Conservation (phyloP, 1,140 invertebrate species). For the Latrodectus geometricus region DNA sequence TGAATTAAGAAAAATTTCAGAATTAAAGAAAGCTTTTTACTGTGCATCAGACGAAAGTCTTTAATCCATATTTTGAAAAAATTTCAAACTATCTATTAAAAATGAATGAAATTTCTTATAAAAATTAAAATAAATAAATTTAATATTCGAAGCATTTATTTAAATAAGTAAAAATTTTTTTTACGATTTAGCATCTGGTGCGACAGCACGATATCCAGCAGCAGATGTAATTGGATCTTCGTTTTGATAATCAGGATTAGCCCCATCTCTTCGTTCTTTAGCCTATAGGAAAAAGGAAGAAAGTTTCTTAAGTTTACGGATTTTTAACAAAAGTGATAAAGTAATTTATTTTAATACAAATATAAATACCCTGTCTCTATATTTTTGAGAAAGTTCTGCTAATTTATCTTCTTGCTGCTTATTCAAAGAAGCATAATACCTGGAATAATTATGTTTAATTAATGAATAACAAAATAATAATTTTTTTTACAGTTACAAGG, state of each 20-base stretch:
- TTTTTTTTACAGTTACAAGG: not conserved
- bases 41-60: too few species aligned
- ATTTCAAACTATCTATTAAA: too few species aligned
- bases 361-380: slow-evolving; percentile 77
- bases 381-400: slow-evolving; percentile 94
- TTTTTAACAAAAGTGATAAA: not conserved
- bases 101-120: not conserved
- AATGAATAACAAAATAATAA: not conserved
- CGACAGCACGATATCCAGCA: slow-evolving; percentile 93
- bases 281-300: slow-evolving; percentile 71
- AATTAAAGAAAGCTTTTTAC: too few species aligned
- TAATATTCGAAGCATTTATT: not conserved
- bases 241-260: slow-evolving; percentile 79
- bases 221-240: slow-evolving; percentile 88
- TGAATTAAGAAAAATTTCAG: too few species aligned
- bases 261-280: slow-evolving; percentile 90
- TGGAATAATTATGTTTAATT: slow-evolving; percentile 62
- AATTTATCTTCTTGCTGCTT: slow-evolving; percentile 96
- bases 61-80: too few species aligned
- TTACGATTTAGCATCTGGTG: slow-evolving; percentile 91
- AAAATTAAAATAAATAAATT: not conserved
- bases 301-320: not conserved
- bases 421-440: slow-evolving; percentile 93
- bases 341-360: not conserved
- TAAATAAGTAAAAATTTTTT: slow-evolving; percentile 65